phyloP scores from a whole-genome alignment of 2,888 invertebrate species.

The Drosophila anceps region DNA sequence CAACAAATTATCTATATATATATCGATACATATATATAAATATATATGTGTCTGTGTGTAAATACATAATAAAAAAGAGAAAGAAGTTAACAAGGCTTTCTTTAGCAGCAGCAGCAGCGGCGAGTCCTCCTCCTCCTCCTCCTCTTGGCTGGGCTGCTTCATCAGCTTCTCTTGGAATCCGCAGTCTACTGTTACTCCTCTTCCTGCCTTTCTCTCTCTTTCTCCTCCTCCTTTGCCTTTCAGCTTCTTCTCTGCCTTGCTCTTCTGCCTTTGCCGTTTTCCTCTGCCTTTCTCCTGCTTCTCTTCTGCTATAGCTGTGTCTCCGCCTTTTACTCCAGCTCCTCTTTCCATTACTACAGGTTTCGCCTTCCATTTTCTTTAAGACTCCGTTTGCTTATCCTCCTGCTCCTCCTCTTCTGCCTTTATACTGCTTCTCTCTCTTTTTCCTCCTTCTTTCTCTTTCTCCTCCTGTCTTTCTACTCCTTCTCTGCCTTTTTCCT shows the following conservation, averaged over 20 bases:
- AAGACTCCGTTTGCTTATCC: not conserved
- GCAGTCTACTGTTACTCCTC: too few species aligned
- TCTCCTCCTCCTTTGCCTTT: too few species aligned
- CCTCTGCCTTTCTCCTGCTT: too few species aligned
- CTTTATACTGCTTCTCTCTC: not conserved
- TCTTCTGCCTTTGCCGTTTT: too few species aligned
- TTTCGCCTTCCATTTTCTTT: not conserved
- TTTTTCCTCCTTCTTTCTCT: not conserved
- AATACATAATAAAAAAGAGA: conserved; percentile 6
- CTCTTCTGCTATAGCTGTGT: not conserved
- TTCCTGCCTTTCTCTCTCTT: not conserved
- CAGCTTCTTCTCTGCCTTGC: too few species aligned
- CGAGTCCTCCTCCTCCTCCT: not conserved
- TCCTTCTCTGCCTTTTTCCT: not conserved
- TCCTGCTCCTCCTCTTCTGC: not conserved
- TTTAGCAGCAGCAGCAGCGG: not conserved
- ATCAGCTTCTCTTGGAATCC: too few species aligned
- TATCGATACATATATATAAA: not conserved
- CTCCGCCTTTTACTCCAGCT: not conserved
- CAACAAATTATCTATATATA: conserved; percentile 4
- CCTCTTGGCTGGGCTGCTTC: too few species aligned
- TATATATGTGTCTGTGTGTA: not conserved
- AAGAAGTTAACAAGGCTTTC: not conserved
- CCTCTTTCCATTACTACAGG: too few species aligned
- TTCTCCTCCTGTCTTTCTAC: not conserved